These are phyloP conservation scores for Drosophila prostipennis DNA, from an alignment of 2,888 invertebrate species.

Conservation along the genomic window DNA sequence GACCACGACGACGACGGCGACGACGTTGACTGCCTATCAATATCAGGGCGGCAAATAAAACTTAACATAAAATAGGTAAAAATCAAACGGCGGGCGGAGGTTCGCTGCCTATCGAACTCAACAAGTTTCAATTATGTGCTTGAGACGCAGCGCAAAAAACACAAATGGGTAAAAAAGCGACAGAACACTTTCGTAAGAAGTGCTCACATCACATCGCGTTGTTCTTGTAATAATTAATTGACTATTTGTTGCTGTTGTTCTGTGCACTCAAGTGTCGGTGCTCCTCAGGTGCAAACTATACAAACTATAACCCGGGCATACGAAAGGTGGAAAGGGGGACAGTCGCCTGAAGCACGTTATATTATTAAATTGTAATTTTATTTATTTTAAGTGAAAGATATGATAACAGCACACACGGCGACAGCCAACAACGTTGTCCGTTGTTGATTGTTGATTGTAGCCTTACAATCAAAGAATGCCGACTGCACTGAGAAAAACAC, in stretches of 20 bases:
- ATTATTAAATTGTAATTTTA: constrained; percentile 79
- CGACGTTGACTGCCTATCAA: constrained; percentile 57
- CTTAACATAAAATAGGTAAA: constrained; percentile 75
- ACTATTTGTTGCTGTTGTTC: constrained; percentile 78
- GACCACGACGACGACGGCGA: constrained; percentile 7
- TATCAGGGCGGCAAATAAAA: constrained; percentile 67
- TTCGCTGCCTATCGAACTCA: constrained; percentile 52
- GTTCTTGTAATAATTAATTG: constrained; percentile 76
- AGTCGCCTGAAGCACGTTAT: constrained; percentile 47
- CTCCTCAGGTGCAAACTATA: constrained; percentile 20
- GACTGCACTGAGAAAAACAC: constrained; percentile 30
- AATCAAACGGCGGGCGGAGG: constrained; percentile 22
- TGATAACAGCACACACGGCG: constrained; percentile 61
- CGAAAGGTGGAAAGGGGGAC: background rate
- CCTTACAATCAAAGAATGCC: constrained; percentile 66
- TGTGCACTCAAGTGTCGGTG: constrained; percentile 64
- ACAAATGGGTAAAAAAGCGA: constrained; percentile 44
- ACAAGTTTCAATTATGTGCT: constrained; percentile 79
- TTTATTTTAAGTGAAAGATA: constrained; percentile 79
- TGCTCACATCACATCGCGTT: constrained; percentile 42
- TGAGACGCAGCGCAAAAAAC: constrained; percentile 42
- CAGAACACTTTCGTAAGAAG: constrained; percentile 74
- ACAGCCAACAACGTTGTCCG: constrained; percentile 24
- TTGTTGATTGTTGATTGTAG: constrained; percentile 64
- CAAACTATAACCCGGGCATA: background rate